Evolutionary conservation across 2,888 invertebrate genomes (phyloP).

Genomic region (Halocaridina rubra): DNA sequence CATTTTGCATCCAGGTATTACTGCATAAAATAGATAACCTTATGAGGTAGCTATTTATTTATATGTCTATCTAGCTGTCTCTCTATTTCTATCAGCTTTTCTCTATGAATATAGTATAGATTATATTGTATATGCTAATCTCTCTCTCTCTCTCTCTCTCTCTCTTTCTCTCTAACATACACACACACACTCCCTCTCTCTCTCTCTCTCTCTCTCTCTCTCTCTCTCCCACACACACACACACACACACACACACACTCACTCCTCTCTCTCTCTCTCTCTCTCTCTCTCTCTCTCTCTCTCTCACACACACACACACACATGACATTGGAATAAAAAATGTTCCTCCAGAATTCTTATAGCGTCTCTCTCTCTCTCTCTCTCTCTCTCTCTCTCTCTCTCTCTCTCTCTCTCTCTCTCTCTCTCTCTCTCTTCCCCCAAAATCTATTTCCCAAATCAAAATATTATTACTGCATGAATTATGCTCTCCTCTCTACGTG

Average conservation of each 20-base stretch:
- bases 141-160: no score
- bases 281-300: neutral
- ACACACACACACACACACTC: no score
- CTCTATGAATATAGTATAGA: neutral
- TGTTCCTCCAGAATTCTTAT: neutral
- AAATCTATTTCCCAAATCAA: no score
- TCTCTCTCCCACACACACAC: no score
- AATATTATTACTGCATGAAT: no score
- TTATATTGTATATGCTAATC: no score
- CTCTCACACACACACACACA: neutral
- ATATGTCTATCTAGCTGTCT: neutral
- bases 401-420: neutral
- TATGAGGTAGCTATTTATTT: neutral
- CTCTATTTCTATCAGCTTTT: neutral
- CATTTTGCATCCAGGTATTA: no score
- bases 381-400: neutral
- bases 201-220: neutral
- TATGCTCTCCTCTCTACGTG: no score
- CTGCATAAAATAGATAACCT: no score
- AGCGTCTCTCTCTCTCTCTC: slow-evolving; percentile 1
- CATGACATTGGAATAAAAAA: neutral
- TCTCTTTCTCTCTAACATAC: no score
- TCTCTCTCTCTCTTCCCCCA: neutral
- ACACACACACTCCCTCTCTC: no score
- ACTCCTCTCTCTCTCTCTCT: neutral